These are phyloP conservation scores for Sebastes glaucus DNA, from an alignment of 2,797 vertebrate genomes.

Conservation along the genomic window DNA sequence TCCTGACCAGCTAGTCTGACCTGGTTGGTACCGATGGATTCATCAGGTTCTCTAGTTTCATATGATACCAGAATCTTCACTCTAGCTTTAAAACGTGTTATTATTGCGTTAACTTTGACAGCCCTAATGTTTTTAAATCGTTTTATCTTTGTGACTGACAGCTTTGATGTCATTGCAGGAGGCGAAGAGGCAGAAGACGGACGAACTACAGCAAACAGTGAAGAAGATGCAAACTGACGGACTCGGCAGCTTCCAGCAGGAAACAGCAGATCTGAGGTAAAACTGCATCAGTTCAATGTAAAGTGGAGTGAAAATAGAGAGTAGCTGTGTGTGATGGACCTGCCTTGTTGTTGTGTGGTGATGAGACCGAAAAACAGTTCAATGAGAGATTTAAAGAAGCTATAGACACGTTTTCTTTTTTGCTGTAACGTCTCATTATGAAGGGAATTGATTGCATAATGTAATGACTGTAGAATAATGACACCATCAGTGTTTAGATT, in stretches of 20 bases:
- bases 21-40: no score
- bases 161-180: constrained; percentile 63
- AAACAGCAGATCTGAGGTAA: constrained; percentile 79
- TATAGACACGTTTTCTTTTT: no score
- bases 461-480: no score
- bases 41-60: no score
- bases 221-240: constrained; percentile 63
- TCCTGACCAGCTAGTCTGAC: rapidly evolving
- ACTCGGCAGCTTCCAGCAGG: constrained; percentile 69
- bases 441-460: no score
- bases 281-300: background rate
- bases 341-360: background rate
- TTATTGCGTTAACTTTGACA: no score
- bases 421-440: no score
- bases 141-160: constrained; percentile 2
- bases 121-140: background rate
- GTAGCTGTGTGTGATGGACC: background rate
- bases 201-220: constrained; percentile 77
- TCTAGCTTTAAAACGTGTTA: no score
- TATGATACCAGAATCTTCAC: no score
- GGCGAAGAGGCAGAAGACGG: constrained; percentile 61
- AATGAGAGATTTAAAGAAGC: no score
- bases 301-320: background rate
- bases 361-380: no score
- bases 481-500: no score